Conservation (phyloP, 2,888 invertebrate genomes). For the Horisme vitalbata region DNA sequence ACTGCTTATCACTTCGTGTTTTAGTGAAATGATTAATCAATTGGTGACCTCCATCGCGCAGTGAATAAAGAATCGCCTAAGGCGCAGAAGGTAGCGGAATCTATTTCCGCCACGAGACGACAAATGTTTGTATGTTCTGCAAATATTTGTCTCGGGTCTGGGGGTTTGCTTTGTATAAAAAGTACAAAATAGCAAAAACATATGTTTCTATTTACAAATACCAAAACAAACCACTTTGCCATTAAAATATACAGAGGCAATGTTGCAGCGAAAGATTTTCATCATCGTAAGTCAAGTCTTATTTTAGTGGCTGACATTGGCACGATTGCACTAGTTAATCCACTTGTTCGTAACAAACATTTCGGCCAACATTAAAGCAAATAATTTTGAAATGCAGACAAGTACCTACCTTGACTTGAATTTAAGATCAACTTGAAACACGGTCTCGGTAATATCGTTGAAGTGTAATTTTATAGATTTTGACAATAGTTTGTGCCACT, state of each 20-base stretch:
- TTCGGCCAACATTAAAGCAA: conserved; percentile 28
- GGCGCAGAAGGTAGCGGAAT: no score
- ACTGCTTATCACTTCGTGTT: no score
- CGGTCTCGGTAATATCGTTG: not conserved
- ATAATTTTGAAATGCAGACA: conserved; percentile 38
- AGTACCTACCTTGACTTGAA: conserved; percentile 21
- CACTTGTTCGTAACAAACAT: conserved; percentile 22
- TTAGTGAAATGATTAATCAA: no score
- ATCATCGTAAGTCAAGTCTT: conserved; percentile 19
- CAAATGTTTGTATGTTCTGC: no score
- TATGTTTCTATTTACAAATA: not conserved
- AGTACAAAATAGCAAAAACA: not conserved
- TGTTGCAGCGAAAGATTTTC: conserved; percentile 13
- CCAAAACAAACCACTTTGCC: conserved; percentile 1
- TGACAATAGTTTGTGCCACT: no score
- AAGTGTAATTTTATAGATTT: no score
- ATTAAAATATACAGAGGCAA: conserved; percentile 2
- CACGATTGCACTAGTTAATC: conserved; percentile 28
- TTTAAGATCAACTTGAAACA: not conserved
- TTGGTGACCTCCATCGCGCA: no score
- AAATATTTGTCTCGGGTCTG: no score
- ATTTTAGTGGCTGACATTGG: conserved; percentile 29
- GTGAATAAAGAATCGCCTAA: no score
- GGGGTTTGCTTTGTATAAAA: no score
- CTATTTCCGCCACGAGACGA: no score